phyloP scores from a whole-genome alignment of 2,113 vertebrate genomes.

The Cyanoderma ruficeps region DNA sequence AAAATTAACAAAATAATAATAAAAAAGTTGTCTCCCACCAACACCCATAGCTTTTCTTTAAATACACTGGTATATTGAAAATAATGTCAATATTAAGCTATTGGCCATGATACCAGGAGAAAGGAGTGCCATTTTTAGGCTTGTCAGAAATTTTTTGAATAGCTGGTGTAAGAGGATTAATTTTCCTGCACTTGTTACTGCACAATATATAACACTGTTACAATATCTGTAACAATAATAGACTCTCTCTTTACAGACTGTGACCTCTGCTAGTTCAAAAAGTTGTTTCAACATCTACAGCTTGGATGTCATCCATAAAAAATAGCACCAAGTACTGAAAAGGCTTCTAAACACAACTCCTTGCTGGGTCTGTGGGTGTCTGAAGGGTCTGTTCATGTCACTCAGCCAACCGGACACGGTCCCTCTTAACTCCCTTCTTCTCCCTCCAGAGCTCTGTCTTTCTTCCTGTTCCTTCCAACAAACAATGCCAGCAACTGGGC shows the following conservation, averaged over 20 bases:
- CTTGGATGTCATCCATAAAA: neutral
- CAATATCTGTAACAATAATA: neutral
- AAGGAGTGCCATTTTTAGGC: neutral
- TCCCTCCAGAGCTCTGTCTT: neutral
- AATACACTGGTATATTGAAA: neutral
- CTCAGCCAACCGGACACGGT: neutral
- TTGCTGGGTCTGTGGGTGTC: fast-evolving
- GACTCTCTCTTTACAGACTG: neutral
- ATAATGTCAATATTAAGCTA: neutral
- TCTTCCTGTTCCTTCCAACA: neutral
- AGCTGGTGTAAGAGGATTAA: neutral
- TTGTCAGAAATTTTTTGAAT: neutral
- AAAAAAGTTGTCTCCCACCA: neutral
- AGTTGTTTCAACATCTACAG: neutral
- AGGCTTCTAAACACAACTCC: neutral
- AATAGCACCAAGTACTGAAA: neutral
- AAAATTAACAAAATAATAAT: neutral
- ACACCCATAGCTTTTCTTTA: neutral
- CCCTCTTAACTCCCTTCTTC: neutral
- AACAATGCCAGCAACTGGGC: neutral
- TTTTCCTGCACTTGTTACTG: neutral
- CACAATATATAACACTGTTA: neutral
- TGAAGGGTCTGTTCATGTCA: neutral
- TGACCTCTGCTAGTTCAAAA: neutral
- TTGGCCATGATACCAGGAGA: neutral